Percentiles rank a stretch among this genome's conserved stretches.
These are phyloP conservation scores for Podiceps cristatus DNA, from an alignment of 2,113 vertebrate species.

Conservation along the genomic window DNA sequence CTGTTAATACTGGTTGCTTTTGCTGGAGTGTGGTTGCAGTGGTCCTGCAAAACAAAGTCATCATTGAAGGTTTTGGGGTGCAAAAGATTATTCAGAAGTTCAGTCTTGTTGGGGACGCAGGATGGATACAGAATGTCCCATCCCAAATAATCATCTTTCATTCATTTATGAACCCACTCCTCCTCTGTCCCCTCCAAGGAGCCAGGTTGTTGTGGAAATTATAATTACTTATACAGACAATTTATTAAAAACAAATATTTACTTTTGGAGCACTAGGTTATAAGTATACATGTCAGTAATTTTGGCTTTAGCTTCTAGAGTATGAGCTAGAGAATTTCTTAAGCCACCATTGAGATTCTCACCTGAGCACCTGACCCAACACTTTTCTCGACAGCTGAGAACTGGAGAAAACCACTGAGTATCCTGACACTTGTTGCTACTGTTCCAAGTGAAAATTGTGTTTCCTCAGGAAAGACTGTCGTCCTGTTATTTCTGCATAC, in stretches of 20 bases:
- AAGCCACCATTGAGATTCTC: background rate
- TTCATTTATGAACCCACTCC: background rate
- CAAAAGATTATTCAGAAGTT: background rate
- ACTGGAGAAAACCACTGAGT: background rate
- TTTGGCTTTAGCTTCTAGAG: background rate
- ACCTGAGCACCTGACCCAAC: background rate
- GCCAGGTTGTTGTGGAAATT: background rate
- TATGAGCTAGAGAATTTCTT: background rate
- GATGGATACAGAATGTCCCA: background rate
- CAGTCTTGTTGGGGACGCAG: background rate
- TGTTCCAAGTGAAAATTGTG: background rate
- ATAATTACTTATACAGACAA: background rate
- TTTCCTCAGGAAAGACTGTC: background rate
- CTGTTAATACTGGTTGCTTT: background rate
- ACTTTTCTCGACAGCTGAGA: background rate
- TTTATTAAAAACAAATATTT: fast-evolving
- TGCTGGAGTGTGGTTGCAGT: background rate
- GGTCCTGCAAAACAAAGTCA: background rate
- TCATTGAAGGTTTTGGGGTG: background rate
- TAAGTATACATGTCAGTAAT: background rate
- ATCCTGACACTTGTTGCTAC: background rate
- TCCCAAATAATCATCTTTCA: background rate
- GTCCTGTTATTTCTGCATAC: background rate
- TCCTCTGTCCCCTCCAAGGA: background rate
- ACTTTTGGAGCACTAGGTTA: background rate